Evolutionary conservation across 2,888 invertebrate species (phyloP).

Genomic region (Aelia acuminata): DNA sequence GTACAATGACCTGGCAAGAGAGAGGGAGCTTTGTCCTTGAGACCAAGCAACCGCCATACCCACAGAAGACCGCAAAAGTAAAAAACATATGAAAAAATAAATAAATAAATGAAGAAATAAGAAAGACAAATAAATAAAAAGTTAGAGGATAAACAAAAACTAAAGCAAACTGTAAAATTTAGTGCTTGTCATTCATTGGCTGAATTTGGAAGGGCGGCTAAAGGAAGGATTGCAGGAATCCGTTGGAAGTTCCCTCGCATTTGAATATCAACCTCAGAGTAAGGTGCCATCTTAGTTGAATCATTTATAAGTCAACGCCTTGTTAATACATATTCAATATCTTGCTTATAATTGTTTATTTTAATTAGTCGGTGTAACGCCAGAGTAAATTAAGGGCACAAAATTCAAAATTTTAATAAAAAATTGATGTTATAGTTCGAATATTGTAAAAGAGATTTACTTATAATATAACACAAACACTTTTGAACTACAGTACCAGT

Average conservation of each 20-base stretch:
- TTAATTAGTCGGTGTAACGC: too few species aligned
- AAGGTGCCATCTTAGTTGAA: not conserved
- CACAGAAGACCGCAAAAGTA: conserved; percentile 45
- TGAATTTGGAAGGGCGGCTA: not conserved
- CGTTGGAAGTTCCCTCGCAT: not conserved
- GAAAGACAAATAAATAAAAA: not conserved
- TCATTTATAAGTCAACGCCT: too few species aligned
- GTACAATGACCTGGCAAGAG: conserved; percentile 31
- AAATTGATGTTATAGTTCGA: too few species aligned
- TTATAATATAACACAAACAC: too few species aligned
- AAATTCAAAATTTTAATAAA: too few species aligned
- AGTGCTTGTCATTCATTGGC: conserved; percentile 29
- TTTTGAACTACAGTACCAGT: too few species aligned
- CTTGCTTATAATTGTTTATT: too few species aligned
- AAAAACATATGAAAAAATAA: not conserved
- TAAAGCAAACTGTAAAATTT: conserved; percentile 46
- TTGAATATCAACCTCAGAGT: not conserved
- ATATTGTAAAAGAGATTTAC: too few species aligned
- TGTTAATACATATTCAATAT: too few species aligned
- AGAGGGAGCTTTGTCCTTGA: conserved; percentile 1
- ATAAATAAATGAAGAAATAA: not conserved
- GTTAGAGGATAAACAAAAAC: conserved; percentile 5
- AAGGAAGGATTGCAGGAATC: not conserved
- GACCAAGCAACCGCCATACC: conserved; percentile 36
- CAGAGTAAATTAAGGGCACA: too few species aligned